phyloP scores from a whole-genome alignment of 2,113 vertebrate species.

The Halcyon malimbica region DNA sequence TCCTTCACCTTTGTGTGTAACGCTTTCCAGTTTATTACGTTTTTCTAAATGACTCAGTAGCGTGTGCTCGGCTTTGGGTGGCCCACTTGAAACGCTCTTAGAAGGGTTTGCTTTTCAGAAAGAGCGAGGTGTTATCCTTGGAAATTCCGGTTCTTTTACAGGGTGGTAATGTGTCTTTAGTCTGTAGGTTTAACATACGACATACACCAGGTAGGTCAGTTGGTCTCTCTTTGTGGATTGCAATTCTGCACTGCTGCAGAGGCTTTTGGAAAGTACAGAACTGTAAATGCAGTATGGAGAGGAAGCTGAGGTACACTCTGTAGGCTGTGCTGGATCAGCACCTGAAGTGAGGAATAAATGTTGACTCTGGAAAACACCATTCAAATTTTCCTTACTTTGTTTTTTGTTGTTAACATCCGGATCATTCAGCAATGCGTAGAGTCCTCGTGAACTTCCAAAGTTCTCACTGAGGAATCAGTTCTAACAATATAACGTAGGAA shows the following conservation, averaged over 20 bases:
- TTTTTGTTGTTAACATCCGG: not conserved
- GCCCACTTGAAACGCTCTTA: conserved; percentile 39
- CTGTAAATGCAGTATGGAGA: not conserved
- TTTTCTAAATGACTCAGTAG: conserved; percentile 62
- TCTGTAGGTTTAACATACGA: not conserved
- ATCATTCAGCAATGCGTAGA: accelerated
- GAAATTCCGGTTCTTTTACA: conserved; percentile 25
- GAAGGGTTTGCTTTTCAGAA: conserved; percentile 60
- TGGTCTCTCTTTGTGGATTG: not conserved
- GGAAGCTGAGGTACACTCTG: accelerated
- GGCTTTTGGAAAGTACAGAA: not conserved
- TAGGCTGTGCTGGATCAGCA: not conserved
- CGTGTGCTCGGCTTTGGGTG: conserved; percentile 46
- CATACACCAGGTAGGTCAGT: accelerated
- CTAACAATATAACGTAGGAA: not conserved
- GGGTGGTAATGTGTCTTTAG: not conserved
- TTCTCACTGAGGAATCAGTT: not conserved
- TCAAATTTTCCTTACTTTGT: not conserved
- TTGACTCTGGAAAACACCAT: not conserved
- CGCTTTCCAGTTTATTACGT: conserved; percentile 43
- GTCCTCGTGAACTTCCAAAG: not conserved
- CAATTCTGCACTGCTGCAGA: not conserved
- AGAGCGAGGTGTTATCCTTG: conserved; percentile 37
- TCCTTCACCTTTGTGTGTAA: conserved; percentile 43
- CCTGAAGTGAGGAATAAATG: not conserved